Evolutionary conservation across 2,113 vertebrate genomes (phyloP).

Genomic region (Thamnaconus septentrionalis): DNA sequence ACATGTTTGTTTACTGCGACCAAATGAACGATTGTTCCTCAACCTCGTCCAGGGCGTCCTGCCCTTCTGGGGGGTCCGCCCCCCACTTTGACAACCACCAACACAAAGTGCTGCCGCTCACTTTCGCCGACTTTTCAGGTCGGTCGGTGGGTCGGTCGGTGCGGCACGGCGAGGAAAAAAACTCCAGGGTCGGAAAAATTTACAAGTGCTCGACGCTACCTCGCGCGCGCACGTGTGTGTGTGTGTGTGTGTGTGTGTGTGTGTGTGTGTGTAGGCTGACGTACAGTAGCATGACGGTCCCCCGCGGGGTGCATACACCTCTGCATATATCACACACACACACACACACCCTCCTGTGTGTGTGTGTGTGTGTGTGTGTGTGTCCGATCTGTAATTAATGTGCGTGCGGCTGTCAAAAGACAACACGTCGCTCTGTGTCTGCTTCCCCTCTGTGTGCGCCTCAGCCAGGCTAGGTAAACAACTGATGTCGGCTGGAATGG

Average conservation of each 20-base stretch:
- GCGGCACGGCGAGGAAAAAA: no score
- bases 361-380: constrained; percentile 17
- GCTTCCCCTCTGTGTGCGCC: constrained; percentile 64
- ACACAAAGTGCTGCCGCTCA: background rate
- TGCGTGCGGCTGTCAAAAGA: constrained; percentile 48
- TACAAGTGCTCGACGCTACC: no score
- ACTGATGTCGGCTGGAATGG: constrained; percentile 71
- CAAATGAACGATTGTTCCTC: background rate
- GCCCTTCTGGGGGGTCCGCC: background rate
- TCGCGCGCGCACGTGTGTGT: no score
- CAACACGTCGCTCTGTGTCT: constrained; percentile 61
- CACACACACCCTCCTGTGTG: background rate
- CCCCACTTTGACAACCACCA: background rate
- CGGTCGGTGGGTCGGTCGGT: no score
- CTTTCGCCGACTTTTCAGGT: background rate
- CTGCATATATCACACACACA: constrained; percentile 6
- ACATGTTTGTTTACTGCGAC: background rate
- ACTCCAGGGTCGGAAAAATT: no score
- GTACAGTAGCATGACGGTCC: constrained; percentile 4
- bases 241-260: no score
- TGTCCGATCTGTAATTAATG: constrained; percentile 24
- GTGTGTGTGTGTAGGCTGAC: background rate
- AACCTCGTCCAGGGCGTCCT: no score
- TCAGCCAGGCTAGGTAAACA: constrained; percentile 74
- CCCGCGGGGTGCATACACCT: background rate